Evolutionary conservation across 1,140 invertebrate species (phyloP).

Genomic region (Zaprionus vittiger): DNA sequence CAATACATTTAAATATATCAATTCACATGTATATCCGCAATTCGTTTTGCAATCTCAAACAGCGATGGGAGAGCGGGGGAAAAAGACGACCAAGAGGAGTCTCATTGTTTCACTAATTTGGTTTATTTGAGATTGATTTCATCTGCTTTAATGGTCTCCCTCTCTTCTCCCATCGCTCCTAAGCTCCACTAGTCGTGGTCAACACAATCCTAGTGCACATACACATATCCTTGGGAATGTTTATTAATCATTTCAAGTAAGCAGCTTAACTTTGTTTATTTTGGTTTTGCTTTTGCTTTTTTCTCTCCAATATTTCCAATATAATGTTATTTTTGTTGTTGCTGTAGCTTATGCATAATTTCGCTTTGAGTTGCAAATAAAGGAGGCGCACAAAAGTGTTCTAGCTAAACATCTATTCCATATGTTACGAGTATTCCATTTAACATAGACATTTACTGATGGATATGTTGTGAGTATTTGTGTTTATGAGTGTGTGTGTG

Average conservation of each 20-base stretch:
- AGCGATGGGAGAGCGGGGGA: not conserved
- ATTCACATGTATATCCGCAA: conserved; percentile 64
- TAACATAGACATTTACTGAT: conserved; percentile 55
- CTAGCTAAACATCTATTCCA: conserved; percentile 39
- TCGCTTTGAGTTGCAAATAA: conserved; percentile 12
- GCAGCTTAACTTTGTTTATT: conserved; percentile 45
- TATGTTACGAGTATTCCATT: conserved; percentile 31
- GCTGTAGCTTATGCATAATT: not conserved
- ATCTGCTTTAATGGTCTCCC: not conserved
- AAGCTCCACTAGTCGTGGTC: not conserved
- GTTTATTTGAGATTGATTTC: not conserved
- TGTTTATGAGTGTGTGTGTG: conserved; percentile 25
- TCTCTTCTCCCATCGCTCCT: not conserved
- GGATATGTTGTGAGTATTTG: conserved; percentile 48
- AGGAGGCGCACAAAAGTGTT: conserved; percentile 50
- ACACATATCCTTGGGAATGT: conserved; percentile 21
- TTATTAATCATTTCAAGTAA: conserved; percentile 11
- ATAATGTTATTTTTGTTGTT: not conserved
- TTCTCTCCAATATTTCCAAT: conserved; percentile 1
- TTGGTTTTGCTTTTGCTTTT: conserved; percentile 11
- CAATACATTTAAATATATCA: conserved; percentile 71
- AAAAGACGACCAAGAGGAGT: not conserved
- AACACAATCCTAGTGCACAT: conserved; percentile 1
- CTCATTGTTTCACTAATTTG: not conserved
- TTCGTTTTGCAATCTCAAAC: conserved; percentile 30